Evolutionary conservation across 2,888 invertebrate genomes (phyloP), one percentile per base, ranked within the genome.

Genomic region (Orchestes rusci): DNA sequence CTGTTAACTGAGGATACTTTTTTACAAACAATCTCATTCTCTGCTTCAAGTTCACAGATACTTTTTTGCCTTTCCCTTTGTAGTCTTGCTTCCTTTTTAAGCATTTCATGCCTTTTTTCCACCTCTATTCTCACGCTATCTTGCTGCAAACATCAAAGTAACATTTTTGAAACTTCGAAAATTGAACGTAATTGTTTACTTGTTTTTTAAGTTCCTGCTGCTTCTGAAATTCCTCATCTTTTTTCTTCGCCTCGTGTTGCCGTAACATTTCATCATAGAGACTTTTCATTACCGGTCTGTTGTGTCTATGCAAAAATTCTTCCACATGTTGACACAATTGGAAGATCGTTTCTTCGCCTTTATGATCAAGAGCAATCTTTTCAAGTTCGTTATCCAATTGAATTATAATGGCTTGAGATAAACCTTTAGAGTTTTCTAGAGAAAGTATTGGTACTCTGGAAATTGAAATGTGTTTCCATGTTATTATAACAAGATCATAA

Each of bases 221-320:
- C 54, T 79, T 71, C 45, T 80, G 73, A 32, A 75, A 67, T 55
- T 80, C 76, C 41, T 75, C 70, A 55, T 79, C 74, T 55, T 76
- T 73, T 54, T 82, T 78, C 53, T 76, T 73, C 60, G 82, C 78
- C 54, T 78, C 77, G 50, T 81, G 78, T 39, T 82, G 76, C 37
- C 76, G 75, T 7, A 90, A 65, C 93, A 94, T 94, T 70, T 93
- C 87, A 50, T 94, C 93, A 58, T 93, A 91, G 65, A 87, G 91
- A 5, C 93, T 93, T 45, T 84, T 75, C 38, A 74, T 74, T 0
- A 80, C 80, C 1, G 90, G 88, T 62, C 84, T 87, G 63, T 91
- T 90, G 66, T 90, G 80, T 16, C 78, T 71, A 51, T 85, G 79
- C 0, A 94, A 73, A 63, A 85, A 93, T 61, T 80, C 80, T 70